Conservation (phyloP, 2,888 invertebrate species). For the Seladonia tumulorum region DNA sequence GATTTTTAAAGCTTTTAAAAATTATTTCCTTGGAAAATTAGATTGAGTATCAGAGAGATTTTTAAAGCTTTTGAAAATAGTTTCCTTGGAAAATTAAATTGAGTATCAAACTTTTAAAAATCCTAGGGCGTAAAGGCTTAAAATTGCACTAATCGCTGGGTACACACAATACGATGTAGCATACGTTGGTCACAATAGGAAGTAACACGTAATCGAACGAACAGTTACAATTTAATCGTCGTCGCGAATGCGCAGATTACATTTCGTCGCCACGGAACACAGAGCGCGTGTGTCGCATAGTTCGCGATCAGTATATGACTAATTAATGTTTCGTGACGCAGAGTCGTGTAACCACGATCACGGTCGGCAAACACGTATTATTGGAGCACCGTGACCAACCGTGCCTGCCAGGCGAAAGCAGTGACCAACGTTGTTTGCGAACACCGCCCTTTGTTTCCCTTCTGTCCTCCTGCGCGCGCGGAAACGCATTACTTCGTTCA, state of each 20-base stretch:
- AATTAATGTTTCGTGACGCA: slow-evolving; percentile 13
- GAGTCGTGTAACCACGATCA: neutral
- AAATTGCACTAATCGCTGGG: neutral
- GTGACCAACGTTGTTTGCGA: neutral
- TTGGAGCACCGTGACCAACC: neutral
- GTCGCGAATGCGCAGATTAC: neutral
- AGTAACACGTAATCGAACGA: neutral
- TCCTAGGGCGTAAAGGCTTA: neutral
- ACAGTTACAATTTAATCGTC: neutral
- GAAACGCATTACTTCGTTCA: neutral
- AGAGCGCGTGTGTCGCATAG: neutral
- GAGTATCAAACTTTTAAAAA: too few relatives aligned
- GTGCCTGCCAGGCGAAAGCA: neutral
- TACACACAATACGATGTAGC: neutral
- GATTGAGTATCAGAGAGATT: too few relatives aligned
- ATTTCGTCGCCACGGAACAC: neutral
- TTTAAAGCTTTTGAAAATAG: too few relatives aligned
- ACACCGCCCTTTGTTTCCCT: neutral
- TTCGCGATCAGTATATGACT: neutral
- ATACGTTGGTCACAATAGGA: neutral
- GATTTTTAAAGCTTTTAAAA: too few relatives aligned
- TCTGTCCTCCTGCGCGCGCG: neutral
- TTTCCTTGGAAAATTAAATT: too few relatives aligned
- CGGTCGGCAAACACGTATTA: neutral
- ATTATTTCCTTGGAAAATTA: too few relatives aligned